phyloP scores from a whole-genome alignment of 2,888 invertebrate genomes.

The Branchipolynoe longqiensis region DNA sequence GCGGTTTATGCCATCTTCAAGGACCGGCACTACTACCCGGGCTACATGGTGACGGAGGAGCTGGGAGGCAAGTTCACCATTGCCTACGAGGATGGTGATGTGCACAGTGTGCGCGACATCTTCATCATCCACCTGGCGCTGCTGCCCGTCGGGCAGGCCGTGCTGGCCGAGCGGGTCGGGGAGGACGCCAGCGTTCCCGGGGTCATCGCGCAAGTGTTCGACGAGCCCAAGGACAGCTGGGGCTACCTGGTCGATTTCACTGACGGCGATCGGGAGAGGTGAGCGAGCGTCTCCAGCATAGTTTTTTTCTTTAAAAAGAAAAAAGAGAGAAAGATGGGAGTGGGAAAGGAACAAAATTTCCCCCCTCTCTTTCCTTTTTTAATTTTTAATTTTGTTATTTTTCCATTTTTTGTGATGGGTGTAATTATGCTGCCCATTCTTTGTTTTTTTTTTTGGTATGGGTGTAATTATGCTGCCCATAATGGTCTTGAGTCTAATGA shows the following conservation, averaged over 20 bases:
- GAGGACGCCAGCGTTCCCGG: not conserved
- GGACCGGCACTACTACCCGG: constrained; percentile 61
- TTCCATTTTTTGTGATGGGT: too few species aligned
- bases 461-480: too few species aligned
- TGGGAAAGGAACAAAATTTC: too few species aligned
- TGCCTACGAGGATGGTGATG: constrained; percentile 60
- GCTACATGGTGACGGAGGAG: constrained; percentile 26
- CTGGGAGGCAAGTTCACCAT: constrained; percentile 45
- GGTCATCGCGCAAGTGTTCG: not conserved
- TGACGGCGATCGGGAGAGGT: constrained; percentile 19
- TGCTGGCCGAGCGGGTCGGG: constrained; percentile 20
- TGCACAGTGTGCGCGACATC: constrained; percentile 35
- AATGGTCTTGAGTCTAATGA: too few species aligned
- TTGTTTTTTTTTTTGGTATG: too few species aligned
- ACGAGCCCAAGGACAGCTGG: not conserved
- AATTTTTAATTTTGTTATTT: too few species aligned
- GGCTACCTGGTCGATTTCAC: constrained; percentile 42
- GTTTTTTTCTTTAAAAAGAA: too few species aligned
- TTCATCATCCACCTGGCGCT: constrained; percentile 32
- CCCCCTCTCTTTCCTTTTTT: too few species aligned
- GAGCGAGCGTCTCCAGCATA: too few species aligned
- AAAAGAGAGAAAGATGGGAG: too few species aligned
- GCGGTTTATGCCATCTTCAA: constrained; percentile 29
- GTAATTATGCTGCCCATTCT: too few species aligned
- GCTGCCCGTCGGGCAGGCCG: constrained; percentile 19